Base-by-base conservation (phyloP, 2,113 vertebrate species). In the Chrysemys picta region DNA sequence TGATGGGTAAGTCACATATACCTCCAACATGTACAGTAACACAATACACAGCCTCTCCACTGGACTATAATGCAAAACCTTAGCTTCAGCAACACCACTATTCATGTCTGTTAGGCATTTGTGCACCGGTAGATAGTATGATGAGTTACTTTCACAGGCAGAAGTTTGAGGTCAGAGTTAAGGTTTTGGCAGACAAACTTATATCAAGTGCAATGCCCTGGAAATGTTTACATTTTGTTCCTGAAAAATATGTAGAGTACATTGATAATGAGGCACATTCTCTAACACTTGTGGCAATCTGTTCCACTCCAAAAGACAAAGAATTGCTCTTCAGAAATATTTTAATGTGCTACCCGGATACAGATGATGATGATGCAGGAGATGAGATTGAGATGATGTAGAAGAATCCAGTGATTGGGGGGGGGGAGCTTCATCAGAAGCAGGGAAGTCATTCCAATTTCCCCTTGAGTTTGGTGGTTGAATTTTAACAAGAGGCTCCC, bases 111-210 rank as follows among this genome's bases (percentile, higher is more conserved):
- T 72, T 93, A 72, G 50, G 35, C 69, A 88, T 78, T 50, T 84
- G 75, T 31, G 22, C 50, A 91, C 93, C 2, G 27, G 82, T 88
- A 54, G 45, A 7, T 84, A 92, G 82, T 79, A 83, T 86, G 83
- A 52, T 79, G 27, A 84, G 19, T 10, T 90, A 50, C 12, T 83
- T 75, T 94, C 91, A 87, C 87, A 84, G 31, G 69, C 80, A 83
- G 75, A 87, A 93, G 31, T 83, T 21, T 87, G 91, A 57, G 57
- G 65, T 85, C 89, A 96, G 80, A 93, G 94, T 65, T 38, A 93
- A 27, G 25, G 75, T 78, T 47, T 47, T 27, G 45, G 10, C 11
- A 78, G 65, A 38, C 65, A 72, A 72, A 72, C 9, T 21, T 38
- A 72, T 38, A 38, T 13, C 12, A 29, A 78, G 42, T 47, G 89